A percentile compares a stretch with the other conserved stretches of the same genome.
phyloP scores from a whole-genome alignment of 2,888 invertebrate species.

The Stenotaenia linearis region DNA sequence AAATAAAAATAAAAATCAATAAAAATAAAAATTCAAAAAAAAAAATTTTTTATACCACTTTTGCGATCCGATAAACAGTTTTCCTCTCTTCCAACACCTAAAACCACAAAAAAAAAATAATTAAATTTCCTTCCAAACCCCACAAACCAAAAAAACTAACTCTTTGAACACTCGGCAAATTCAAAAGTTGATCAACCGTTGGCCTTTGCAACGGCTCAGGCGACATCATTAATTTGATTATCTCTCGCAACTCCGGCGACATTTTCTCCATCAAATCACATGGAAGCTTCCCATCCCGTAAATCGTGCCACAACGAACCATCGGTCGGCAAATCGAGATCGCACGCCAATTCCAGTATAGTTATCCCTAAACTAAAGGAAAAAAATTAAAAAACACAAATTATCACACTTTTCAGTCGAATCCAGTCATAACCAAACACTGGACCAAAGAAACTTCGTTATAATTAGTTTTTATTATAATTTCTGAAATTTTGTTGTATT shows the following conservation, averaged over 20 bases:
- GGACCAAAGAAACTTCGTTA: too few species aligned
- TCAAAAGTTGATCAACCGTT: neutral
- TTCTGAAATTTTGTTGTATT: too few species aligned
- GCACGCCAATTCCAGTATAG: conserved; percentile 63
- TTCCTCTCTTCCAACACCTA: neutral
- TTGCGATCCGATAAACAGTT: neutral
- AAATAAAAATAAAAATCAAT: neutral
- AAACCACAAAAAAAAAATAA: neutral
- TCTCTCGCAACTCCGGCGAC: conserved; percentile 52
- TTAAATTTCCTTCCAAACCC: too few species aligned
- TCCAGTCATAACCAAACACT: too few species aligned
- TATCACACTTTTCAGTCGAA: too few species aligned
- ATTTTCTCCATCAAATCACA: conserved; percentile 45
- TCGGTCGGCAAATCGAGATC: conserved; percentile 64
- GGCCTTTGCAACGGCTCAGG: conserved; percentile 46
- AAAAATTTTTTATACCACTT: neutral
- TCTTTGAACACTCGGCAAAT: too few species aligned
- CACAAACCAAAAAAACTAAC: too few species aligned
- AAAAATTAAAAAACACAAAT: conserved; percentile 30
- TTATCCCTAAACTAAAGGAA: conserved; percentile 62
- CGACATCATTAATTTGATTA: conserved; percentile 56
- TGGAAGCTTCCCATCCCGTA: conserved; percentile 57
- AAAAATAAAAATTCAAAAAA: neutral
- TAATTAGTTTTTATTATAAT: too few species aligned
- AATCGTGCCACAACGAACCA: conserved; percentile 63